A percentile compares a stretch with the other conserved stretches of the same genome.
Conservation (phyloP, 2,113 vertebrate species). For the Trochalopteron elliotii region DNA sequence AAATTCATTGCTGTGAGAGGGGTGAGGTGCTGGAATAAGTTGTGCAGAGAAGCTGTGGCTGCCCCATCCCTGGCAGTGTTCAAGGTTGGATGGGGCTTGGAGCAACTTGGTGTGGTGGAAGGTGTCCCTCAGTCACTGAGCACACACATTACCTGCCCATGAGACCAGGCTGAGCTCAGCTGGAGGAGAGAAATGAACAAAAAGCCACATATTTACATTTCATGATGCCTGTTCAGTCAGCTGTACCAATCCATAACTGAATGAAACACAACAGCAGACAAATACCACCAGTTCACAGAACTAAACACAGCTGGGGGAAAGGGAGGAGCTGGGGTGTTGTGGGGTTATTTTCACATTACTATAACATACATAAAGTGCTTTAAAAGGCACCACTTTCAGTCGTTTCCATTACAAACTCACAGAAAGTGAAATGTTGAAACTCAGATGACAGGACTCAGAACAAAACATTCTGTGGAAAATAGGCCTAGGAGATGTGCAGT, state of each 20-base stretch:
- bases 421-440: not conserved
- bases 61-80: not conserved
- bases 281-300: not conserved
- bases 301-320: not conserved
- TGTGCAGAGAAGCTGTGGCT: not conserved
- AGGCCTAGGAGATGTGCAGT: fast-evolving
- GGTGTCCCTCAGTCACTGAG: not conserved
- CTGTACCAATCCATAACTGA: not conserved
- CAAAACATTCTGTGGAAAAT: not conserved
- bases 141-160: fast-evolving
- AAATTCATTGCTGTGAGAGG: not conserved
- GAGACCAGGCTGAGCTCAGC: not conserved
- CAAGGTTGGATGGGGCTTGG: not conserved
- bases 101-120: not conserved
- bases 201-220: not conserved
- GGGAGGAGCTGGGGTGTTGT: not conserved
- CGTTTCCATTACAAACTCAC: not conserved
- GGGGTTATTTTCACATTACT: not conserved
- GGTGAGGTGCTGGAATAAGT: not conserved
- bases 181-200: not conserved
- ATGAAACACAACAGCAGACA: not conserved
- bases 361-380: not conserved
- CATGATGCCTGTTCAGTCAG: not conserved
- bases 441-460: not conserved
- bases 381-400: not conserved